phyloP scores from a whole-genome alignment of 2,888 invertebrate genomes.

The Archips crataeganus region DNA sequence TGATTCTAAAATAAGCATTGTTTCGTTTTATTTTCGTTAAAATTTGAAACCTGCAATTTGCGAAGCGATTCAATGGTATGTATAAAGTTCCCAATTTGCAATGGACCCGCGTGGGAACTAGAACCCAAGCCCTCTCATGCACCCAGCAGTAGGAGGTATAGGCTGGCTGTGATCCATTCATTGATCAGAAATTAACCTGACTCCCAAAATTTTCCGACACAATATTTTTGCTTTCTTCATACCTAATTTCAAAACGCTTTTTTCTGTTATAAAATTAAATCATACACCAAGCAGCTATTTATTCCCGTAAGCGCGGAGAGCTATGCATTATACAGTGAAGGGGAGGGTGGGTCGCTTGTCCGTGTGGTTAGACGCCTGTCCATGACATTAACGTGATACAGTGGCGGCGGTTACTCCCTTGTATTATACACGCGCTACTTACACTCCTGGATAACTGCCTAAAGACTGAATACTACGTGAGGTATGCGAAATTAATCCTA shows the following conservation, averaged over 20 bases:
- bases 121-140: too few relatives aligned
- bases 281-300: background rate
- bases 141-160: too few relatives aligned
- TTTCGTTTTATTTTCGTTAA: too few relatives aligned
- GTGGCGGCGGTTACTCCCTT: slow-evolving; percentile 26
- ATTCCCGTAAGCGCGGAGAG: slow-evolving; percentile 19
- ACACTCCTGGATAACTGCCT: slow-evolving; percentile 5
- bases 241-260: background rate
- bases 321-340: slow-evolving; percentile 37
- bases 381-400: slow-evolving; percentile 40
- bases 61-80: too few relatives aligned
- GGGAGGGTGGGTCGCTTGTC: slow-evolving; percentile 31
- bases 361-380: slow-evolving; percentile 32
- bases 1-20: too few relatives aligned
- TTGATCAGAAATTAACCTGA: too few relatives aligned
- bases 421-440: slow-evolving; percentile 17
- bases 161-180: too few relatives aligned
- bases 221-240: background rate
- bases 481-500: background rate
- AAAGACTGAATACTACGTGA: background rate
- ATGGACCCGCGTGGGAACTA: too few relatives aligned
- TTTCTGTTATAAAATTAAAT: slow-evolving; percentile 11
- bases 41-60: too few relatives aligned
- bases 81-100: too few relatives aligned
- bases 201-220: background rate